Percentiles rank a stretch among this genome's conserved stretches.
Conservation (phyloP, 2,888 invertebrate species). For the Drosophila anceps region DNA sequence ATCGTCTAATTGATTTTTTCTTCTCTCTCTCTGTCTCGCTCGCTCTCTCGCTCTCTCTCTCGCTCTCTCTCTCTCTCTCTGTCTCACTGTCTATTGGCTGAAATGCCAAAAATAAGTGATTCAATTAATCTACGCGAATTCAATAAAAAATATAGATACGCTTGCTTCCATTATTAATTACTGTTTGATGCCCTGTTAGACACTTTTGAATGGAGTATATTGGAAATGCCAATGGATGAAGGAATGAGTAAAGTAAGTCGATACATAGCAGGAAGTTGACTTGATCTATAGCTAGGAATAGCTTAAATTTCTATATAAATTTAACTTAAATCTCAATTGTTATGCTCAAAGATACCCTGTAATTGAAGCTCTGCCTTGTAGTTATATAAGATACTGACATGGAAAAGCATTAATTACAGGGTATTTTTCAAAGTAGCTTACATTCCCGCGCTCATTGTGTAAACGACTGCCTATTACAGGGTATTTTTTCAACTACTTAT, state of each 20-base stretch:
- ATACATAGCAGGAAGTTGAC: no score
- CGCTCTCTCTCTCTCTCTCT: not conserved
- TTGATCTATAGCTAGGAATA: no score
- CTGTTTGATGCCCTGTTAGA: conserved; percentile 49
- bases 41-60: not conserved
- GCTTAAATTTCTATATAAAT: no score
- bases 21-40: not conserved
- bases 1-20: conserved; percentile 51
- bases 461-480: not conserved
- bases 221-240: not conserved
- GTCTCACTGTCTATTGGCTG: not conserved
- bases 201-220: not conserved
- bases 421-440: no score
- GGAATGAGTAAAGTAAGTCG: not conserved
- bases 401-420: no score
- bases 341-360: no score
- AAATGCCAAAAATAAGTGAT: conserved; percentile 50
- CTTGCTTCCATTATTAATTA: conserved; percentile 67
- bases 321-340: no score
- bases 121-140: conserved; percentile 51
- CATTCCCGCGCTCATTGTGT: no score
- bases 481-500: conserved; percentile 5
- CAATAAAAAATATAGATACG: conserved; percentile 47
- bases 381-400: no score
- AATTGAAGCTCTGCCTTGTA: no score